Evolutionary conservation across 23 tunicate species (phyloP).

Genomic region (Styela plicata): DNA sequence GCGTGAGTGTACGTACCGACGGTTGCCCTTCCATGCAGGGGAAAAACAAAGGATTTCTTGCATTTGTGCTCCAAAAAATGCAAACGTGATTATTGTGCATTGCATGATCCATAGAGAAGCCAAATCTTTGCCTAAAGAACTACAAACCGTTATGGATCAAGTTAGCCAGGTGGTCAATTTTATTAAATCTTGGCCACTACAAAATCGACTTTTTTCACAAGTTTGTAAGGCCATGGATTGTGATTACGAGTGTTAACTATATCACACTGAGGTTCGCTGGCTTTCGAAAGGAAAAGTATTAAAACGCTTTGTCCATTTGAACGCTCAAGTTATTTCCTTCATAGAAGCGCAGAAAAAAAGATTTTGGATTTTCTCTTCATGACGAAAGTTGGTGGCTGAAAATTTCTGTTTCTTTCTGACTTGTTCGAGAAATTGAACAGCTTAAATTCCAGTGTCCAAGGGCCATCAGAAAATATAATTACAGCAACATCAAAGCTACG

Average conservation of each 20-base stretch:
- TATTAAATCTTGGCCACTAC: slow-evolving; percentile 42
- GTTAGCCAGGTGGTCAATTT: slow-evolving; percentile 47
- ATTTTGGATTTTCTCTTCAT: slow-evolving; percentile 55
- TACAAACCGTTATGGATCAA: slow-evolving; percentile 33
- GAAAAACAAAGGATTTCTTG: slow-evolving; percentile 37
- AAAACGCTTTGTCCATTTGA: slow-evolving; percentile 59
- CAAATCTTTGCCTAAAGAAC: slow-evolving; percentile 10
- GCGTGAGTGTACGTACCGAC: slow-evolving; percentile 29
- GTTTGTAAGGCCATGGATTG: slow-evolving; percentile 36
- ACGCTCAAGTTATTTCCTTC: slow-evolving; percentile 27
- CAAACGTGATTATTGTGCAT: slow-evolving; percentile 39
- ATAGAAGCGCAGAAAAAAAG: slow-evolving; percentile 29
- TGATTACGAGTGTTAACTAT: slow-evolving; percentile 45
- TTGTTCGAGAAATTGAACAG: slow-evolving; percentile 54
- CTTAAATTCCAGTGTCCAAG: too few relatives aligned
- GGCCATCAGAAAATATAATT: too few relatives aligned
- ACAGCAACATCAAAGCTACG: too few relatives aligned
- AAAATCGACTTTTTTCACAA: slow-evolving; percentile 36
- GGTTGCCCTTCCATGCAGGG: slow-evolving; percentile 46
- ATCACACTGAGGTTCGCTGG: slow-evolving; percentile 52
- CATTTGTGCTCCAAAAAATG: slow-evolving; percentile 39
- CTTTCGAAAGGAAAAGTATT: slow-evolving; percentile 55
- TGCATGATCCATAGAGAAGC: slow-evolving; percentile 53
- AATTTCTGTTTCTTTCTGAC: slow-evolving; percentile 74
- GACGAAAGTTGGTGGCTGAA: slow-evolving; percentile 58